Evolutionary conservation across 2,113 vertebrate species (phyloP).

Genomic region (Mus musculus): DNA sequence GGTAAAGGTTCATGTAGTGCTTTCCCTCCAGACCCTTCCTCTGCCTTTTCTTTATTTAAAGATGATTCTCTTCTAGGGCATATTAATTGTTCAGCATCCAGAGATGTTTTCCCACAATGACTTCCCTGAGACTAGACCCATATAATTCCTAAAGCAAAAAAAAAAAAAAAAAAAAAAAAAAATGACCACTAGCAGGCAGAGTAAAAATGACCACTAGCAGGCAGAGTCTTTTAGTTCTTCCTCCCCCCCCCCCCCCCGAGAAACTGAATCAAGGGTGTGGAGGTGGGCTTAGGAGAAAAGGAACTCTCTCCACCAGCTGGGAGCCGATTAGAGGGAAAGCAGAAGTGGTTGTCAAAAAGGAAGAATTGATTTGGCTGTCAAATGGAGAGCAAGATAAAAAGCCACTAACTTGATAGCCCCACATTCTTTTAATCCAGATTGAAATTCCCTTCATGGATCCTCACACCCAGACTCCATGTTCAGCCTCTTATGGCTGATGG

Average conservation of each 20-base stretch:
- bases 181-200: background rate
- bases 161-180: too few relatives aligned
- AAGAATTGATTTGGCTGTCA: conserved; percentile 54
- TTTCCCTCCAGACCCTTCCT: background rate
- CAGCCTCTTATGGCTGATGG: background rate
- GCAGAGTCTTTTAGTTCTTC: background rate
- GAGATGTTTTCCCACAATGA: background rate
- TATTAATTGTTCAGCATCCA: background rate
- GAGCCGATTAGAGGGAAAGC: background rate
- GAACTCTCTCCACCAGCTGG: background rate
- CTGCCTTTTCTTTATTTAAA: background rate
- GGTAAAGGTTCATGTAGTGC: background rate
- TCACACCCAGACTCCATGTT: background rate
- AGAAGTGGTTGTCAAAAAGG: background rate
- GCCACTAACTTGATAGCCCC: background rate
- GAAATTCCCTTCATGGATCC: background rate
- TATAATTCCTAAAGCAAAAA: background rate
- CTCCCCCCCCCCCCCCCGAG: too few relatives aligned
- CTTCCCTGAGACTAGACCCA: background rate
- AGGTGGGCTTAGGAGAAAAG: background rate
- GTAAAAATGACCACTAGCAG: background rate
- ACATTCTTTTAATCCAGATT: background rate
- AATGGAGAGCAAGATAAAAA: conserved; percentile 33
- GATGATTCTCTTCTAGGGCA: too few relatives aligned
- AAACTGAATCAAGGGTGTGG: background rate